Conservation (phyloP, 2,888 invertebrate genomes). For the Shargacucullia verbasci region DNA sequence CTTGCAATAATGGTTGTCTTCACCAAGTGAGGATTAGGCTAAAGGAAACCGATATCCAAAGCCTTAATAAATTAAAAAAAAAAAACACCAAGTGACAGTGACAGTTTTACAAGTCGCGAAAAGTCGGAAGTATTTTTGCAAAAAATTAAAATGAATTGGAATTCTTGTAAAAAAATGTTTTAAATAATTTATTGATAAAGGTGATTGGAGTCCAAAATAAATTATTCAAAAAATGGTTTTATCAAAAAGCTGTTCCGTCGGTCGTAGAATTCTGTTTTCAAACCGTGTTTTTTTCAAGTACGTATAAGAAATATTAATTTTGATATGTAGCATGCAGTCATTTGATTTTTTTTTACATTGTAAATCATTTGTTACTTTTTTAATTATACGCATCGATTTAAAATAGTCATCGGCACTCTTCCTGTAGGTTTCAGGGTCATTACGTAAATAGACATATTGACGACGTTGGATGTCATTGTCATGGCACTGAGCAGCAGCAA, state of each 20-base stretch:
- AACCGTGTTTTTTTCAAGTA: constrained; percentile 67
- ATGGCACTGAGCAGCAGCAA: constrained; percentile 65
- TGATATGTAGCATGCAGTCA: neutral
- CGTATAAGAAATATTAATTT: constrained; percentile 16
- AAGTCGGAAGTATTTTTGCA: too few relatives aligned
- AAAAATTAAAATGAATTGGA: too few relatives aligned
- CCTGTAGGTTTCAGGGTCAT: constrained; percentile 86
- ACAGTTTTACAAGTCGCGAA: too few relatives aligned
- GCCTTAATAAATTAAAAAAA: too few relatives aligned
- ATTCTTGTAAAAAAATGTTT: constrained; percentile 24
- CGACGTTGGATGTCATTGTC: constrained; percentile 75
- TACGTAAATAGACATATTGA: constrained; percentile 79
- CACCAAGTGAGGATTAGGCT: too few relatives aligned
- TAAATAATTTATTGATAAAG: constrained; percentile 1
- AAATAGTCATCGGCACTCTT: constrained; percentile 42
- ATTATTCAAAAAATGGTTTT: constrained; percentile 65
- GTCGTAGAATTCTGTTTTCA: constrained; percentile 57
- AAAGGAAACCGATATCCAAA: too few relatives aligned
- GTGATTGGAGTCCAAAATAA: constrained; percentile 1
- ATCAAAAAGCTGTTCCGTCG: constrained; percentile 59
- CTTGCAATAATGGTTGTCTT: too few relatives aligned
- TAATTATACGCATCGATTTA: neutral
- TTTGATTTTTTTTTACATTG: neutral
- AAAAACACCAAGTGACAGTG: too few relatives aligned
- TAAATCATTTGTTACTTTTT: neutral